These are phyloP conservation scores for Callospermophilus lateralis DNA, from an alignment of 2,113 vertebrate genomes.

Conservation along the genomic window DNA sequence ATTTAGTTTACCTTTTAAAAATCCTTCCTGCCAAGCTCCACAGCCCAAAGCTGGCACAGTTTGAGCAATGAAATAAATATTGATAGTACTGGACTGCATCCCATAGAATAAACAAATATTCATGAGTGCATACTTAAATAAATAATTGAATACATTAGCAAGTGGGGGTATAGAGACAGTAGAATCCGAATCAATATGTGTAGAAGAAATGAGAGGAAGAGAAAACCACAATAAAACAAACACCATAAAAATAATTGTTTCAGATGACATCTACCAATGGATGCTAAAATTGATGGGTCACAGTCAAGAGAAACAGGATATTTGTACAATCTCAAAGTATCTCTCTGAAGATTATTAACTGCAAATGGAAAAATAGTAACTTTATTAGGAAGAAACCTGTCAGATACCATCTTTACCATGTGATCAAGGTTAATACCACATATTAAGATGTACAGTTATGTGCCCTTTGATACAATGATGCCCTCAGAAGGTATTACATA, in stretches of 20 bases:
- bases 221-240: constrained; percentile 24
- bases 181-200: constrained; percentile 40
- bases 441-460: background rate
- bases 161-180: background rate
- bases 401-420: background rate
- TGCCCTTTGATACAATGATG: background rate
- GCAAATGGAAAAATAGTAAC: constrained; percentile 6
- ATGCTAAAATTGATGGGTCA: background rate
- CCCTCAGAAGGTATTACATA: background rate
- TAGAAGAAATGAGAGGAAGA: constrained; percentile 53
- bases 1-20: constrained; percentile 17
- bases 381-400: constrained; percentile 10
- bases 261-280: background rate
- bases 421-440: background rate
- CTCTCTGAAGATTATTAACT: constrained; percentile 8
- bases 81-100: constrained; percentile 15
- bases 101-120: background rate
- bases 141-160: constrained; percentile 60
- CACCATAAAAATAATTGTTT: background rate
- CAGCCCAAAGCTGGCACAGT: constrained; percentile 34
- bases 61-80: constrained; percentile 33
- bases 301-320: constrained; percentile 7
- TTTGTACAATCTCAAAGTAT: background rate
- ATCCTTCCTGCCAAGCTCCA: background rate
- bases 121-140: constrained; percentile 35